Base-by-base conservation (phyloP, 2,888 invertebrate genomes). In the Aquatica leii region DNA sequence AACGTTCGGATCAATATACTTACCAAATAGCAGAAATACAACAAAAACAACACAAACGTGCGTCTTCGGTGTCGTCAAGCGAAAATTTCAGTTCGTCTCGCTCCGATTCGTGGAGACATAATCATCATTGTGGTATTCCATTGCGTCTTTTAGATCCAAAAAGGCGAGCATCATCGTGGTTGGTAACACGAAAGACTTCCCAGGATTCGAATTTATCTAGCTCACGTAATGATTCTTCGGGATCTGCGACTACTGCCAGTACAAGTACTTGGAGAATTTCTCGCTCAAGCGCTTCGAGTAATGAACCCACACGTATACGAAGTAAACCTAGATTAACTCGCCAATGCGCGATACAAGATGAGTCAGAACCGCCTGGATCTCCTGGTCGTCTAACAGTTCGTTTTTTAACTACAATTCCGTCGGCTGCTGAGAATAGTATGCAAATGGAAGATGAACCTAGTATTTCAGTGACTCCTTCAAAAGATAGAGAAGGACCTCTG, bases 191-290 rank as follows among this genome's bases (percentile, higher is more conserved):
- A 55, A 95, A 95, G 82, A 93, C 95, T 0, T 94, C 94, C 9
- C 95, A 95, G 80, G 95, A 96, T 79, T 95, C 95, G 3, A 95
- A 94, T 81, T 83, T 95, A 69, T 94, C 94, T 49, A 94, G 92
- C 73, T 95, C 95, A 17, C 85, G 95, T 54, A 95, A 95, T 82
- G 95, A 96, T 81, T 95, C 95, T 11, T 94, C 94, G 0, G 94
- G 94, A 1, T 94, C 95, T 4, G 90, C 89, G 18, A 94, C 94
- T 14, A 94, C 94, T 1, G 94, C 94, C 20, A 93, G 93, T 74
- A 95, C 95, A 14, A 93, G 93, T 74, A 94, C 95, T 58, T 95
- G 95, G 90, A 86, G 95, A 65, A 88, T 94, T 75, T 94, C 95
- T 8, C 86, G 95, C 54, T 94, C 94, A 48, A 94, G 92, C 77